These are phyloP conservation scores for Tetragnatha montana DNA, from an alignment of 2,888 invertebrate genomes.

Conservation along the genomic window DNA sequence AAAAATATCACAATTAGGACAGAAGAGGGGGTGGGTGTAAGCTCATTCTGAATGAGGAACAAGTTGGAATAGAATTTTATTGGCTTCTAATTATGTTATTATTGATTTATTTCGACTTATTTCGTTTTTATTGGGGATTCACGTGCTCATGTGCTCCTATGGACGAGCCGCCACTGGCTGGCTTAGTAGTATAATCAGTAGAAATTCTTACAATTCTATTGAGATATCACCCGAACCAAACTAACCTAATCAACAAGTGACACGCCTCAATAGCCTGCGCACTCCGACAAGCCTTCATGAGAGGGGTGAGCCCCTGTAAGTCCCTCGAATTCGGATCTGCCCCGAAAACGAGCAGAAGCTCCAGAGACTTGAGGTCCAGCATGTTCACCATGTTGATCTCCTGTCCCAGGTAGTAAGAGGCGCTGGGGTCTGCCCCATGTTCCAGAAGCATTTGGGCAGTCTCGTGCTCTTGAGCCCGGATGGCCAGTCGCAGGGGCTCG, in stretches of 20 bases:
- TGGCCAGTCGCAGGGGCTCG: conserved; percentile 90
- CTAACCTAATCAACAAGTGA: conserved; percentile 80
- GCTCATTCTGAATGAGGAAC: too few species aligned
- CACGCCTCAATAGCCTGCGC: conserved; percentile 86
- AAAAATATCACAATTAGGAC: too few species aligned
- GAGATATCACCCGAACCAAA: not conserved
- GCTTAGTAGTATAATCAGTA: too few species aligned
- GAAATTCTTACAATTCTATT: not conserved
- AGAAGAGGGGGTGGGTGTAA: too few species aligned
- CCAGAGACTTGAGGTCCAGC: conserved; percentile 86
- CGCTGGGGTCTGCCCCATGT: conserved; percentile 91
- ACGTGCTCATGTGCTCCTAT: too few species aligned
- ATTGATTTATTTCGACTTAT: too few species aligned
- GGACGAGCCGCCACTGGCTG: too few species aligned
- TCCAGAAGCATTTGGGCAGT: conserved; percentile 83
- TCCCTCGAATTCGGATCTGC: conserved; percentile 92
- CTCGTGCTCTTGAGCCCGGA: conserved; percentile 87
- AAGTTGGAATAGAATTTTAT: too few species aligned
- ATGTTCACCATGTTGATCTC: conserved; percentile 91
- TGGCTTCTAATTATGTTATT: too few species aligned
- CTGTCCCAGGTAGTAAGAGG: conserved; percentile 91
- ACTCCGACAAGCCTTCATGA: conserved; percentile 92
- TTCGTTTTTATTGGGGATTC: too few species aligned
- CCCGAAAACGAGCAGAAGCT: conserved; percentile 88
- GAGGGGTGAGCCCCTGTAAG: conserved; percentile 90